Evolutionary conservation across 2,888 invertebrate genomes (phyloP).

Genomic region (Lithophane socia): DNA sequence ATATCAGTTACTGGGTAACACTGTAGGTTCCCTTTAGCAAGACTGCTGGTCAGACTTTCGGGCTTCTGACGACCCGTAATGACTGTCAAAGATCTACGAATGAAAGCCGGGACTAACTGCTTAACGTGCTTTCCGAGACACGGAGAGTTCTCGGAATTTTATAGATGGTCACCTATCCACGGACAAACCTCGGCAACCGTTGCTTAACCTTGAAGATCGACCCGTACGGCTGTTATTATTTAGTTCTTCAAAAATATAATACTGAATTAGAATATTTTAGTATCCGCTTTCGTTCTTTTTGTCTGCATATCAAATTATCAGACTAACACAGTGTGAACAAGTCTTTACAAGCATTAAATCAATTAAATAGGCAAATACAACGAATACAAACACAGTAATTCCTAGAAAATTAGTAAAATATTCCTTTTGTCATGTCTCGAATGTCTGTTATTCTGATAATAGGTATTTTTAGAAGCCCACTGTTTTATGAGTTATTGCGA

Average conservation of each 20-base stretch:
- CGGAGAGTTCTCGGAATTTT: neutral
- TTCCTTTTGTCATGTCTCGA: constrained; percentile 45
- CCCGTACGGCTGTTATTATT: neutral
- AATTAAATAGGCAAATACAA: constrained; percentile 45
- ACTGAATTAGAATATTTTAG: neutral
- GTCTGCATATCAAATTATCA: neutral
- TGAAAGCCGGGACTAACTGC: neutral
- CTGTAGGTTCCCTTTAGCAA: neutral
- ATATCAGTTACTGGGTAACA: neutral
- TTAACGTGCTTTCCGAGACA: neutral
- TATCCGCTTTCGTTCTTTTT: neutral
- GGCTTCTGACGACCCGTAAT: neutral
- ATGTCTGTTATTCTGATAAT: constrained; percentile 45
- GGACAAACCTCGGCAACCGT: neutral
- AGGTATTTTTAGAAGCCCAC: constrained; percentile 57
- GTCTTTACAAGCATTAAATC: constrained; percentile 39
- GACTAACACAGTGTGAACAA: constrained; percentile 30
- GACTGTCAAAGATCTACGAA: neutral
- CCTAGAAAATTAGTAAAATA: constrained; percentile 36
- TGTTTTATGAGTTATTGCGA: constrained; percentile 58
- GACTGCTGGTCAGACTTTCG: neutral
- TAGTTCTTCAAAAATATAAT: neutral
- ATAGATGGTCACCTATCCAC: neutral
- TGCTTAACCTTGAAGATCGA: neutral
- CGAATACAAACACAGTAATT: constrained; percentile 24